Evolutionary conservation across 1,140 invertebrate species (phyloP).

Genomic region (Latrodectus geometricus): DNA sequence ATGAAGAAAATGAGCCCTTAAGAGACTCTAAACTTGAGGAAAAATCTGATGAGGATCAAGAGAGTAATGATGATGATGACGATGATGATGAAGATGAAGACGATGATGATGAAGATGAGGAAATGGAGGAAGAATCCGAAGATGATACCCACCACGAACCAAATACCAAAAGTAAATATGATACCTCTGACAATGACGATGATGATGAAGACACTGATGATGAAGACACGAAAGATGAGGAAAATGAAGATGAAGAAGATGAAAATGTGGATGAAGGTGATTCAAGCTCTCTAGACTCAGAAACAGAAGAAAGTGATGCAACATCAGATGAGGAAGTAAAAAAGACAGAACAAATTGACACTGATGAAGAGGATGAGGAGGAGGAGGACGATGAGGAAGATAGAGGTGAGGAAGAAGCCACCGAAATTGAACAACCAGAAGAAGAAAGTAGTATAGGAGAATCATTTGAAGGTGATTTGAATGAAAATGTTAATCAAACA

Average conservation of each 20-base stretch:
- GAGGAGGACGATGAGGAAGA: conserved; percentile 56
- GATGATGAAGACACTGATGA: conserved; percentile 2
- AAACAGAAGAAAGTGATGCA: neutral
- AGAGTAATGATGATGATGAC: neutral
- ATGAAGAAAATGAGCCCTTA: conserved; percentile 2
- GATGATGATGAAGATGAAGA: neutral
- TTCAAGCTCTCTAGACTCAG: neutral
- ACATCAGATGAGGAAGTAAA: neutral
- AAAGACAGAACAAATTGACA: neutral
- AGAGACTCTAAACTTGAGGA: conserved; percentile 4
- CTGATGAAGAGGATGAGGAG: conserved; percentile 37
- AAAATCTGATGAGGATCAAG: neutral
- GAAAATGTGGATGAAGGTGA: neutral
- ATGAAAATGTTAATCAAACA: neutral
- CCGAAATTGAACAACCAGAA: conserved; percentile 65
- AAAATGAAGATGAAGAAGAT: neutral
- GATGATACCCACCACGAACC: neutral
- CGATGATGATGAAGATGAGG: neutral
- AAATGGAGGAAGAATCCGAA: neutral
- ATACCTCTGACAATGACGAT: neutral
- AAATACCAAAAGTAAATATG: neutral
- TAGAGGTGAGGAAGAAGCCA: conserved; percentile 63
- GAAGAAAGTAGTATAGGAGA: conserved; percentile 62
- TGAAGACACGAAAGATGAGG: conserved; percentile 16
- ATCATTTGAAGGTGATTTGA: neutral